A percentile compares a stretch with the other conserved stretches of the same genome.
Evolutionary conservation across 2,113 vertebrate species (phyloP).

Genomic region (Triplophysa siluroides): DNA sequence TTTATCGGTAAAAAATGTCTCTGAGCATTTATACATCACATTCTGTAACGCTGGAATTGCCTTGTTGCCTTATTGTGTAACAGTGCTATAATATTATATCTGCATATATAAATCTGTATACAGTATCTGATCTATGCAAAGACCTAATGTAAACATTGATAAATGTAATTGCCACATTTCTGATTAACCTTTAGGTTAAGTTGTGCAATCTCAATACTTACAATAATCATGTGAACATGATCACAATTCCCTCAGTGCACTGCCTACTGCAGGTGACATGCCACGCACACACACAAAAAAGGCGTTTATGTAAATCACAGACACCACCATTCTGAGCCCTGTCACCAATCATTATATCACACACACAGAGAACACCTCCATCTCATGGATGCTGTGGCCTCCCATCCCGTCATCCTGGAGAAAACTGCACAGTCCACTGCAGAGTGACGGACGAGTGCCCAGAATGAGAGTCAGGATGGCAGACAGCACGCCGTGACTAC

Average conservation of each 20-base stretch:
- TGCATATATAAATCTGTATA: too few relatives aligned
- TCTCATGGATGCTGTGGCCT: constrained; percentile 35
- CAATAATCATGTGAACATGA: too few relatives aligned
- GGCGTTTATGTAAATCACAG: constrained; percentile 48
- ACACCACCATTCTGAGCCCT: constrained; percentile 41
- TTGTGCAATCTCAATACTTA: too few relatives aligned
- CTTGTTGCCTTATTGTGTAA: too few relatives aligned
- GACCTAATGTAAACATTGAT: too few relatives aligned
- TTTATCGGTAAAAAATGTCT: too few relatives aligned
- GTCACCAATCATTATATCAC: constrained; percentile 52
- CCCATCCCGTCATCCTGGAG: constrained; percentile 19
- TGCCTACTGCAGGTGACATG: constrained; percentile 46
- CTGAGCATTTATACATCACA: too few relatives aligned
- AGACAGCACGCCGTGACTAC: constrained; percentile 5
- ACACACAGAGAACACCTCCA: not conserved
- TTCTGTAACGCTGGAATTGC: too few relatives aligned
- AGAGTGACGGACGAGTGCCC: constrained; percentile 25
- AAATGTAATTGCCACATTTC: not conserved
- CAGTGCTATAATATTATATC: too few relatives aligned
- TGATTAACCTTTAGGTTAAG: too few relatives aligned
- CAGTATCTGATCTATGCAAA: too few relatives aligned
- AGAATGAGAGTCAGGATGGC: constrained; percentile 28
- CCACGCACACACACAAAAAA: constrained; percentile 16
- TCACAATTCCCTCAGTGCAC: constrained; percentile 7
- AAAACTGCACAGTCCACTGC: not conserved